Evolutionary conservation across 2,888 invertebrate genomes (phyloP).

Genomic region (Meganola albula): DNA sequence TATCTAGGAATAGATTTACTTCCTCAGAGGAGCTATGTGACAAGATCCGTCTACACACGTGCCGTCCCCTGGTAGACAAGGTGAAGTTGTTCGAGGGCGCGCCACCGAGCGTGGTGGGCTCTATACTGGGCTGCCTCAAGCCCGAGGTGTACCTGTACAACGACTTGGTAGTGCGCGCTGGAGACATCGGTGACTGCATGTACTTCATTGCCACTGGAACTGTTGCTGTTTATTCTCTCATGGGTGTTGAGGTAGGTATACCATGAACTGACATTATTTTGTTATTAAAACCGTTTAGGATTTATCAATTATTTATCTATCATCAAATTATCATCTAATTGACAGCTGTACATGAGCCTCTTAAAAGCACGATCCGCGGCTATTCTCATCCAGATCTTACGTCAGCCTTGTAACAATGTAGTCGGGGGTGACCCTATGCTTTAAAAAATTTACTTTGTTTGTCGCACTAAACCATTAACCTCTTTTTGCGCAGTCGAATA

Average conservation of each 20-base stretch:
- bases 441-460: too few species aligned
- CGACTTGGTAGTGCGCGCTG: slow-evolving; percentile 78
- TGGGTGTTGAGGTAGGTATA: slow-evolving; percentile 77
- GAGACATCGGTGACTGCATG: slow-evolving; percentile 79
- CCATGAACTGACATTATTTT: background rate
- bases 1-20: too few species aligned
- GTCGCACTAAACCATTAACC: too few species aligned
- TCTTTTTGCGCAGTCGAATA: too few species aligned
- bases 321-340: too few species aligned
- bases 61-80: slow-evolving; percentile 72
- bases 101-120: slow-evolving; percentile 63
- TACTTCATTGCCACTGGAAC: slow-evolving; percentile 80
- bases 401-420: too few species aligned
- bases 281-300: too few species aligned
- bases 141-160: slow-evolving; percentile 79
- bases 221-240: slow-evolving; percentile 77
- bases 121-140: slow-evolving; percentile 70
- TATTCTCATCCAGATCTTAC: too few species aligned
- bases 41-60: slow-evolving; percentile 75
- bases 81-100: slow-evolving; percentile 74
- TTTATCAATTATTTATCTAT: too few species aligned
- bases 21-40: slow-evolving; percentile 60
- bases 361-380: too few species aligned
- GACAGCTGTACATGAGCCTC: too few species aligned
- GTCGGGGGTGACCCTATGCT: too few species aligned